phyloP scores from a whole-genome alignment of 2,113 vertebrate species.

The Puntigrus tetrazona region DNA sequence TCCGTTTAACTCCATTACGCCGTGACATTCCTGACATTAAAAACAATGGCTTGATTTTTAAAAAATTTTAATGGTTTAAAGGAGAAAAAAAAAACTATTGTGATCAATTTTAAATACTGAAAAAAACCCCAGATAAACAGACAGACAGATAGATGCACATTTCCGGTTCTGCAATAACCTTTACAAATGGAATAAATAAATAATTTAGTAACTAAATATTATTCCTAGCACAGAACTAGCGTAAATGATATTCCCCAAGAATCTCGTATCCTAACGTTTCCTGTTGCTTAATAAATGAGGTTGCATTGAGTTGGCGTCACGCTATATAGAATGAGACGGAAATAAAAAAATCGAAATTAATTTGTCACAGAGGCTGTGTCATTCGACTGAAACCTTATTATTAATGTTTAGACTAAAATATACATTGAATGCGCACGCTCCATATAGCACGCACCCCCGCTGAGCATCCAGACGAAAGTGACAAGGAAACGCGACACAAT shows the following conservation, averaged over 20 bases:
- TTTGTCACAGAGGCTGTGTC: neutral
- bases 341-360: neutral
- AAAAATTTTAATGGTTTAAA: neutral
- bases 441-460: conserved; percentile 1
- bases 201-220: neutral
- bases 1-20: neutral
- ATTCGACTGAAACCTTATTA: neutral
- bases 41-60: neutral
- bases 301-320: neutral
- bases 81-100: neutral
- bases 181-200: neutral
- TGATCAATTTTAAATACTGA: neutral
- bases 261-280: neutral
- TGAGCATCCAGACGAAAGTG: conserved; percentile 1
- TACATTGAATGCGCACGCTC: neutral
- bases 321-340: neutral
- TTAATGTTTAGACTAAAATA: conserved; percentile 4
- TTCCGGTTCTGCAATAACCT: neutral
- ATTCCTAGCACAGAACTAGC: neutral
- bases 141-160: neutral
- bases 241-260: neutral
- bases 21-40: neutral
- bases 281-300: neutral
- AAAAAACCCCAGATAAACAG: too few species aligned
- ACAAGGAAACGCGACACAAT: neutral